Evolutionary conservation across 2,888 invertebrate genomes (phyloP).

Genomic region (Germaria angustata): DNA sequence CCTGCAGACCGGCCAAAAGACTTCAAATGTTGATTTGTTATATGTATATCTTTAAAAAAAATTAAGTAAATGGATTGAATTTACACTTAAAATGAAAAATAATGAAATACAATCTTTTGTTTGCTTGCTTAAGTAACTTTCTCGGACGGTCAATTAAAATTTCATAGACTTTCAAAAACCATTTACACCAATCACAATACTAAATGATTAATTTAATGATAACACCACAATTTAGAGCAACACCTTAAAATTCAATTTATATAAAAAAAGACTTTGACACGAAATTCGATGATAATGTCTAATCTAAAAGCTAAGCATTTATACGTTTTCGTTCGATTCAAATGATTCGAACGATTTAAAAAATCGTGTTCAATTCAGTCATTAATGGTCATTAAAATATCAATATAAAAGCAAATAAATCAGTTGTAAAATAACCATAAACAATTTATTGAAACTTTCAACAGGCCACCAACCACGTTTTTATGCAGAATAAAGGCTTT

Average conservation of each 20-base stretch:
- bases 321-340: not conserved
- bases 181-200: not conserved
- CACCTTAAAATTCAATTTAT: not conserved
- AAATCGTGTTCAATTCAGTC: not conserved
- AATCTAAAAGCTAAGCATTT: not conserved
- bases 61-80: too few species aligned
- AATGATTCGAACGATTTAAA: not conserved
- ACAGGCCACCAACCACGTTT: conserved; percentile 51
- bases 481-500: not conserved
- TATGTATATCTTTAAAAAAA: too few species aligned
- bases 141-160: not conserved
- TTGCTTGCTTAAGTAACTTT: not conserved
- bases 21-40: too few species aligned
- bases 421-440: not conserved
- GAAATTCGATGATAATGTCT: not conserved
- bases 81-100: too few species aligned
- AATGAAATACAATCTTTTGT: too few species aligned
- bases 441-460: not conserved
- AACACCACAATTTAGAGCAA: not conserved
- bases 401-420: conserved; percentile 26
- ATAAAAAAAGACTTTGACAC: not conserved
- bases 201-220: not conserved
- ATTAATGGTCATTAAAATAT: conserved; percentile 1
- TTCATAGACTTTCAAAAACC: not conserved
- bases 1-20: too few species aligned